phyloP scores from a whole-genome alignment of 2,888 invertebrate genomes.

The Napeogenes sylphis region DNA sequence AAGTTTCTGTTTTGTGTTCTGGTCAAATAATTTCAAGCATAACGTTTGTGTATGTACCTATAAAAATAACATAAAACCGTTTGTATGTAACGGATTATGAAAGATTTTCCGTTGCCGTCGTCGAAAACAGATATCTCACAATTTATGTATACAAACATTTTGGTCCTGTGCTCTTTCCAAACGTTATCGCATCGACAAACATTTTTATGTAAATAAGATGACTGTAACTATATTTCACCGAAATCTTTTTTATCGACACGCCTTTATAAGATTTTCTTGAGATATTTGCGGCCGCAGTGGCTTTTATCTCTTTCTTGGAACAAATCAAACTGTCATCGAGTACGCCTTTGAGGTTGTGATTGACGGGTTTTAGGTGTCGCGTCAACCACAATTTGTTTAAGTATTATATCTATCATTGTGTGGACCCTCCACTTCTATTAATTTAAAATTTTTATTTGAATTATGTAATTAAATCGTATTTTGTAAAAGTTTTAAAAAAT shows the following conservation, averaged over 20 bases:
- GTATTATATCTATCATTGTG: slow-evolving; percentile 2
- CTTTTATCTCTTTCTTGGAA: slow-evolving; percentile 12
- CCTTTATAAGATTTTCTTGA: slow-evolving; percentile 21
- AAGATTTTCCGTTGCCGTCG: slow-evolving; percentile 16
- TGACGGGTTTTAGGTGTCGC: slow-evolving; percentile 9
- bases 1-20: neutral
- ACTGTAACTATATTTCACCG: slow-evolving; percentile 27
- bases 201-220: slow-evolving; percentile 27
- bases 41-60: neutral
- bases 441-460: neutral
- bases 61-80: slow-evolving; percentile 7
- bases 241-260: slow-evolving; percentile 28
- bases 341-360: slow-evolving; percentile 10
- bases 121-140: slow-evolving; percentile 15
- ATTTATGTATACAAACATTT: slow-evolving; percentile 23
- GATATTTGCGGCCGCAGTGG: slow-evolving; percentile 16
- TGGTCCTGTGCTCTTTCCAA: slow-evolving; percentile 18
- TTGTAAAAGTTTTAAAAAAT: no score
- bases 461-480: no score
- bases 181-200: slow-evolving; percentile 25
- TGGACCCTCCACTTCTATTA: neutral
- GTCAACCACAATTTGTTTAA: slow-evolving; percentile 7
- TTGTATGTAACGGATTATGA: slow-evolving; percentile 15
- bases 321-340: slow-evolving; percentile 20
- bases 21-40: neutral